Evolutionary conservation across 2,797 vertebrate species (phyloP).

Genomic region (Chaetodon trifasciatus): DNA sequence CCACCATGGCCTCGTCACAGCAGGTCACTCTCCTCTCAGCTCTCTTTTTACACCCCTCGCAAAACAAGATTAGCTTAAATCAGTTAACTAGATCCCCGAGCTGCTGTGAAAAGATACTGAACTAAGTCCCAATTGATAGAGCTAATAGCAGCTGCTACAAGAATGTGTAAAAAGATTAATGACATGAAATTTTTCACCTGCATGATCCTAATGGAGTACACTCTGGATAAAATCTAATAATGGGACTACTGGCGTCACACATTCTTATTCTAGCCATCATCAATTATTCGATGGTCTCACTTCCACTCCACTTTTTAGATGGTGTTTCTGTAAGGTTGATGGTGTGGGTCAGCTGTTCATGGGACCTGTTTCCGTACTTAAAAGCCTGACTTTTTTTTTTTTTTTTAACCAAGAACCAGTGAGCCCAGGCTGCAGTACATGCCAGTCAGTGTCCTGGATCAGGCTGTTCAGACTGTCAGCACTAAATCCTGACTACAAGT

Average conservation of each 20-base stretch:
- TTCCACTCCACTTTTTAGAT: not conserved
- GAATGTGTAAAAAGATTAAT: conserved; percentile 17
- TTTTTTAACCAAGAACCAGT: not conserved
- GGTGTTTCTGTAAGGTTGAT: not conserved
- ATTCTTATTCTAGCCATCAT: conserved; percentile 12
- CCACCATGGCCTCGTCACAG: conserved; percentile 84
- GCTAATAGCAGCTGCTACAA: not conserved
- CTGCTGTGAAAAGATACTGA: not conserved
- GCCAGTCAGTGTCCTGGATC: not conserved
- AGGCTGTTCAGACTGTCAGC: not conserved
- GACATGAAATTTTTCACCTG: conserved; percentile 4
- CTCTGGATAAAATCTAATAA: conserved; percentile 22
- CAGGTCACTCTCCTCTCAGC: conserved; percentile 84
- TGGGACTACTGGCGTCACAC: not conserved
- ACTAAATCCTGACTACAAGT: not conserved
- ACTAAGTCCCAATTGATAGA: conserved; percentile 2
- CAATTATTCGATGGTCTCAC: conserved; percentile 11
- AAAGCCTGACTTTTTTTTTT: not conserved
- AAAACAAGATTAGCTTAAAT: not conserved
- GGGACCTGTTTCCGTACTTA: not conserved
- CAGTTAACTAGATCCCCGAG: not conserved
- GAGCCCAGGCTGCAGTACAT: not conserved
- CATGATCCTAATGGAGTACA: conserved; percentile 9
- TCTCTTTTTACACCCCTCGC: not conserved
- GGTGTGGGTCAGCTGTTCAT: not conserved